Evolutionary conservation across 1,140 invertebrate species (phyloP), one percentile per base, ranked within the genome.

Genomic region (Ridgeia piscesae): DNA sequence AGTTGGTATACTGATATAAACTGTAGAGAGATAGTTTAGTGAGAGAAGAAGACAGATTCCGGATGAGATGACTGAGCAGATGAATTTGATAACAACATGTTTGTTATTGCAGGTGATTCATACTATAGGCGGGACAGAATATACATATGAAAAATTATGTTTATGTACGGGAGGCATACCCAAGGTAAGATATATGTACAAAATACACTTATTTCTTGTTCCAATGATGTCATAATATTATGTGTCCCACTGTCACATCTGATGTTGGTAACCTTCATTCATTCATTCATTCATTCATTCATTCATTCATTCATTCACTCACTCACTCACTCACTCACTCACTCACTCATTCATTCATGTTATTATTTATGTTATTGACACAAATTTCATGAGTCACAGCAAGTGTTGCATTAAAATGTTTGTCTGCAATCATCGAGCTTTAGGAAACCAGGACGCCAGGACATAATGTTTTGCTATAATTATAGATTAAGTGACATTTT

Each of bases 151-250:
- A 93, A 98, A 98, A 96, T 95, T 99, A 1, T 99, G 99, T 95
- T 96, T 99, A 77, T 99, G 98, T 95, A 98, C 97, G 77, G 99
- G 99, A 27, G 98, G 97, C 77, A 96, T 96, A 94, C 98, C 99
- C 9, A 98, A 98, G 96, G 95, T 99, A 89, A 97, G 98, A 77
- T 31, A 77, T 27, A 21, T 4, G 48, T 50, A 11, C 48, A n/a
- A n/a, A n/a, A 6, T 42, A 42, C 42, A 42, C 42, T 42, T 4
- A n/a, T n/a, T n/a, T n/a, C n/a, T n/a, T n/a, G n/a, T n/a, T n/a
- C n/a, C n/a, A n/a, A n/a, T n/a, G n/a, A n/a, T n/a, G n/a, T n/a
- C n/a, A n/a, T n/a, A n/a, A n/a, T n/a, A n/a, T n/a, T 77, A 14
- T 27, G 17, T 77, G 27, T 21, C 17, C 11, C 0, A 77, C 6